Conservation (phyloP, 2,113 vertebrate genomes). For the Ciconia boyciana region DNA sequence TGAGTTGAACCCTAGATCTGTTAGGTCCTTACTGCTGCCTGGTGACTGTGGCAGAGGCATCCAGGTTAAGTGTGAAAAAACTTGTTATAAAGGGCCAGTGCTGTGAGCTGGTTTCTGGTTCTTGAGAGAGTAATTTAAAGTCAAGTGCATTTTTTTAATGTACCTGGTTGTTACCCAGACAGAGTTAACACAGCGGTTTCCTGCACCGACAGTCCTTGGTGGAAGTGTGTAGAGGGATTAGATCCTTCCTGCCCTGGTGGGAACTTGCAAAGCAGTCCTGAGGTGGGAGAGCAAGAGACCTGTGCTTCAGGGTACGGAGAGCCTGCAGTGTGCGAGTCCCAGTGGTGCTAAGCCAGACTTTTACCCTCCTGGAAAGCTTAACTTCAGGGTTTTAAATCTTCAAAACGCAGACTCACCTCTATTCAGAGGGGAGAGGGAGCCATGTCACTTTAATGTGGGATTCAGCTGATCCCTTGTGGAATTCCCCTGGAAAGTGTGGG, state of each 20-base stretch:
- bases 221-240: not conserved
- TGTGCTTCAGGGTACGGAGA: not conserved
- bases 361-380: not conserved
- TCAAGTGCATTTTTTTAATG: not conserved
- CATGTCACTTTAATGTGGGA: constrained; percentile 65
- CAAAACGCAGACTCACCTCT: not conserved
- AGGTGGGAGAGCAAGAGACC: not conserved
- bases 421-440: constrained; percentile 29
- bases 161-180: not conserved
- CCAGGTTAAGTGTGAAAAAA: not conserved
- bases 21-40: not conserved
- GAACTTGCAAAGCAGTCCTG: not conserved
- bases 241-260: not conserved
- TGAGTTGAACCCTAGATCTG: not conserved
- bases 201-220: not conserved
- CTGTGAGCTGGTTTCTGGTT: not conserved
- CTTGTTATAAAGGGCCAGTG: not conserved
- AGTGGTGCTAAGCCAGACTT: not conserved
- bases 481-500: constrained; percentile 72
- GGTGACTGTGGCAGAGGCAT: not conserved
- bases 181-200: not conserved
- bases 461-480: constrained; percentile 69
- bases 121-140: not conserved
- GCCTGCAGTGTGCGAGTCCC: not conserved
- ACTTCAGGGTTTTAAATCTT: constrained; percentile 41